Evolutionary conservation across 1,140 invertebrate species (phyloP).

Genomic region (Diabrotica undecimpunctata): DNA sequence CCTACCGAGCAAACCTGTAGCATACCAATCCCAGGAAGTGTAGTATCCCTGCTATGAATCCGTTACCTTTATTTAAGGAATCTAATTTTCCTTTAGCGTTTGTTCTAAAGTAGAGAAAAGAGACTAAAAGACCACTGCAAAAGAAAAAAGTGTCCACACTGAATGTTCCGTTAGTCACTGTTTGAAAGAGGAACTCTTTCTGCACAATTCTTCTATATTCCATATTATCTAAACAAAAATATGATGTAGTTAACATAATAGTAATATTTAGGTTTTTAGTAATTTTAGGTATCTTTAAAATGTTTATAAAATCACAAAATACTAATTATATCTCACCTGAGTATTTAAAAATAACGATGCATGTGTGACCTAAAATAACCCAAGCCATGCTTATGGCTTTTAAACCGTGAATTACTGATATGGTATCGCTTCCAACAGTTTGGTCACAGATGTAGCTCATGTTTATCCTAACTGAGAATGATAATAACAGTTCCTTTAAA

Average conservation of each 20-base stretch:
- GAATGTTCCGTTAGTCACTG: slow-evolving; percentile 80
- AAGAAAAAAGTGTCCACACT: slow-evolving; percentile 93
- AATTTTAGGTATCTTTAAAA: neutral
- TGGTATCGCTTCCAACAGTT: slow-evolving; percentile 73
- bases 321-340: slow-evolving; percentile 49
- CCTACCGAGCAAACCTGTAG: slow-evolving; percentile 70
- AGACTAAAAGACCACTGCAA: slow-evolving; percentile 75
- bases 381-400: slow-evolving; percentile 85
- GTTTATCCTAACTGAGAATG: slow-evolving; percentile 74
- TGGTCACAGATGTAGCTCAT: slow-evolving; percentile 73
- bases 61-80: slow-evolving; percentile 66
- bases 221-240: slow-evolving; percentile 63
- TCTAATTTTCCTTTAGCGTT: slow-evolving; percentile 76
- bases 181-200: slow-evolving; percentile 77
- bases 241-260: too few relatives aligned
- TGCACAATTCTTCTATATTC: slow-evolving; percentile 73
- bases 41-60: slow-evolving; percentile 63
- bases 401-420: slow-evolving; percentile 77
- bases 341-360: slow-evolving; percentile 79
- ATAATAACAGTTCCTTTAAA: slow-evolving; percentile 62
- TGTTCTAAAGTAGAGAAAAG: slow-evolving; percentile 79
- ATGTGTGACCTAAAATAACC: slow-evolving; percentile 90
- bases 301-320: too few relatives aligned
- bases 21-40: slow-evolving; percentile 76
- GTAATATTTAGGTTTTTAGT: neutral